phyloP scores from a whole-genome alignment of 2,797 vertebrate species.

The Luscinia luscinia region DNA sequence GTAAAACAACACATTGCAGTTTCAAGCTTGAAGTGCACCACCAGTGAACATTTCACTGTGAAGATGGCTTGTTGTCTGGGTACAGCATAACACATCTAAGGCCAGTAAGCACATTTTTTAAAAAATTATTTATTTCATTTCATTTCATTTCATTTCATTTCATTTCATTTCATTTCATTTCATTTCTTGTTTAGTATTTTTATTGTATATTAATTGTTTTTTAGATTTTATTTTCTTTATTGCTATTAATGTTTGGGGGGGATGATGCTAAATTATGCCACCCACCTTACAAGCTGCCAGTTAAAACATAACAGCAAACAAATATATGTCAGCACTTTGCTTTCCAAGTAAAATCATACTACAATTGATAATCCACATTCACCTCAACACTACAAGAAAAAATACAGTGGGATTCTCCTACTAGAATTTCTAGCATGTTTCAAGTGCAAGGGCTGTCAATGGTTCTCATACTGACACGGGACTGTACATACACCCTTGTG shows the following conservation, averaged over 20 bases:
- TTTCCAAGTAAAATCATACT: background rate
- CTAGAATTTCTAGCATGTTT: slow-evolving; percentile 35
- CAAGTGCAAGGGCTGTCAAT: slow-evolving; percentile 22
- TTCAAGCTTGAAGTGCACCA: background rate
- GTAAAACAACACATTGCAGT: slow-evolving; percentile 6
- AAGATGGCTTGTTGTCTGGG: background rate
- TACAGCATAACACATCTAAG: background rate
- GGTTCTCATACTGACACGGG: slow-evolving; percentile 28
- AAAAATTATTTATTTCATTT: background rate
- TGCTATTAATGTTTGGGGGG: background rate
- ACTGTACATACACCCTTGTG: background rate
- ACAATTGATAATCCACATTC: background rate
- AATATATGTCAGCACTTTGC: background rate
- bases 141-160: background rate
- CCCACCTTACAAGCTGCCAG: background rate
- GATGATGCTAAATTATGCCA: background rate
- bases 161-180: background rate
- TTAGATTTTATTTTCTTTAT: too few relatives aligned
- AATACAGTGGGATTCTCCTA: slow-evolving; percentile 4
- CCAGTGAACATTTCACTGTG: background rate
- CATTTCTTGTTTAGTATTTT: background rate
- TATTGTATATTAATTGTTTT: background rate
- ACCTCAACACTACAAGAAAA: background rate
- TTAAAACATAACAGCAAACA: background rate
- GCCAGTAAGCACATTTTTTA: background rate